A percentile compares a stretch with the other conserved stretches of the same genome.
phyloP scores from a whole-genome alignment of 2,797 vertebrate genomes.

The Mastacembelus armatus region DNA sequence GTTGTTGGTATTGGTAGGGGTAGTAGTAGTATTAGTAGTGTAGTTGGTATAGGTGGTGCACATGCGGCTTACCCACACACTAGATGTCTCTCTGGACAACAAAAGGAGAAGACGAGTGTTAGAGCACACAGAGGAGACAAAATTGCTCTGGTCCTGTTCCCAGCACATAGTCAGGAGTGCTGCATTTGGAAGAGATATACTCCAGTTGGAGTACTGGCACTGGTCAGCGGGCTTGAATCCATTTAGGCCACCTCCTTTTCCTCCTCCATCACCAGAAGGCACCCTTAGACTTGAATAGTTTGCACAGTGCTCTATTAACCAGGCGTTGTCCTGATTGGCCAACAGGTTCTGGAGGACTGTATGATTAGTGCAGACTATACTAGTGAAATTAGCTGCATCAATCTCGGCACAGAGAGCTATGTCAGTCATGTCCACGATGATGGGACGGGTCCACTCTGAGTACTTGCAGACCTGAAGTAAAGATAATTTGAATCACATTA shows the following conservation, averaged over 20 bases:
- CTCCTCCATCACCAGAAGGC: conserved; percentile 8
- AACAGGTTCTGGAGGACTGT: conserved; percentile 81
- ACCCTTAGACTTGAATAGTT: conserved; percentile 61
- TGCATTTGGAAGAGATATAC: conserved; percentile 65
- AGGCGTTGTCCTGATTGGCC: conserved; percentile 84
- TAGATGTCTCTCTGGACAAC: conserved; percentile 74
- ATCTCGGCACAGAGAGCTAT: conserved; percentile 82
- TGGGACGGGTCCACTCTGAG: conserved; percentile 78
- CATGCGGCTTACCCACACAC: conserved; percentile 78
- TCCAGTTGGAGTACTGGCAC: conserved; percentile 84
- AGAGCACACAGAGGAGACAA: conserved; percentile 77
- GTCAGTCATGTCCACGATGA: conserved; percentile 85
- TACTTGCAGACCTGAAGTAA: conserved; percentile 76
- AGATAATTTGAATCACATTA: background rate
- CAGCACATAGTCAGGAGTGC: conserved; percentile 81
- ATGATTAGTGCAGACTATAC: conserved; percentile 77
- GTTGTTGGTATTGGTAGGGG: conserved; percentile 7
- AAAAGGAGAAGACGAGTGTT: conserved; percentile 60
- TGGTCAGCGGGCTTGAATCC: conserved; percentile 69
- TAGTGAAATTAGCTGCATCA: conserved; percentile 81
- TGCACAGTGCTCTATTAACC: conserved; percentile 80
- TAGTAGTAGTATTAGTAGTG: conserved; percentile 47
- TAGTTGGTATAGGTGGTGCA: conserved; percentile 76
- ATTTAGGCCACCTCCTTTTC: conserved; percentile 4
- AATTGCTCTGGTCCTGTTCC: conserved; percentile 82